A percentile compares a stretch with the other conserved stretches of the same genome.
Evolutionary conservation across 2,888 invertebrate species (phyloP).

Genomic region (Drosophila eohydei): DNA sequence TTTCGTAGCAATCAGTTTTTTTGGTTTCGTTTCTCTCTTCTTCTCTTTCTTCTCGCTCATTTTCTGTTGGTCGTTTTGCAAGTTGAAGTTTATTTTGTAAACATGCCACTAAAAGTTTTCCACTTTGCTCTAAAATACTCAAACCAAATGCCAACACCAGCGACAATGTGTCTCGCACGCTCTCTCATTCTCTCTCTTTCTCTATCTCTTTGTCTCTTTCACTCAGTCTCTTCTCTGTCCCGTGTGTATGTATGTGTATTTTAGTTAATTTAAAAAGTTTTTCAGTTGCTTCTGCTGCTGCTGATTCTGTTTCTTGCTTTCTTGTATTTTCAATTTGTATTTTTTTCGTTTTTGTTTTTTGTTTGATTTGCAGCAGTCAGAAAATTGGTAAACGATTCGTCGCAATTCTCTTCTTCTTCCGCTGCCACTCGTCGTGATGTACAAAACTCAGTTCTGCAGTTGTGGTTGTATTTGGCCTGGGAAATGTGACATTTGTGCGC

Average conservation of each 20-base stretch:
- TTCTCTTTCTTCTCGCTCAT: slow-evolving; percentile 6
- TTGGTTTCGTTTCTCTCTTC: slow-evolving; percentile 45
- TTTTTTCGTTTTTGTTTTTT: slow-evolving; percentile 55
- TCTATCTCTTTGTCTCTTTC: background rate
- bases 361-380: slow-evolving; percentile 78
- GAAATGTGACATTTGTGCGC: slow-evolving; percentile 76
- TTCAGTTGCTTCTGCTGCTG: slow-evolving; percentile 48
- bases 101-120: slow-evolving; percentile 81
- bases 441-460: slow-evolving; percentile 49
- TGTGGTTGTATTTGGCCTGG: slow-evolving; percentile 65
- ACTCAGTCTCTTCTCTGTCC: background rate
- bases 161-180: slow-evolving; percentile 60
- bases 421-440: slow-evolving; percentile 9
- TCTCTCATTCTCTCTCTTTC: background rate
- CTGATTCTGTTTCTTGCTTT: slow-evolving; percentile 51
- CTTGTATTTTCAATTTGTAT: slow-evolving; percentile 41
- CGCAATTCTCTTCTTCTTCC: slow-evolving; percentile 46
- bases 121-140: slow-evolving; percentile 79
- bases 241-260: slow-evolving; percentile 51
- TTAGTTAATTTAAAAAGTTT: slow-evolving; percentile 80
- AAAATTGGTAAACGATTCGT: slow-evolving; percentile 79
- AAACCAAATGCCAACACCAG: slow-evolving; percentile 77
- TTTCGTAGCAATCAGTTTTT: slow-evolving; percentile 34
- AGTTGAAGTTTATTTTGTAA: slow-evolving; percentile 78
- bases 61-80: slow-evolving; percentile 55